Evolutionary conservation across 1,140 invertebrate species (phyloP), one percentile per base, ranked within the genome.

Genomic region (Zaprionus kolodkinae): DNA sequence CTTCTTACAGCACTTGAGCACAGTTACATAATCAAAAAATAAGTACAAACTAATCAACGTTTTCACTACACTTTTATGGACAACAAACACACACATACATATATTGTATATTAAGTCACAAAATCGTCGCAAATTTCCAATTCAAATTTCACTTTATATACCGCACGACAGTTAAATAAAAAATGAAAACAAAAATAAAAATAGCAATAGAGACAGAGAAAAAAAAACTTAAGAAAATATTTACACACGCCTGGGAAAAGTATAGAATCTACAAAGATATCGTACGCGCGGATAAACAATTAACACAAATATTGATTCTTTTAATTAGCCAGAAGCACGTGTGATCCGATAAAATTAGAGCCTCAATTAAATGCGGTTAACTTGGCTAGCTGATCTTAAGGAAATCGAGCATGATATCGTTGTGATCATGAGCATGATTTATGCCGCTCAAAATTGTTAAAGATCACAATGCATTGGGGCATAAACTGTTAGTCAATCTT

Each of bases 21-120:
- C 71, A 74, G 56, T 74, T 74, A 62, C 59, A 70, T 45, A 25
- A 50, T 56, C n/a, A n/a, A n/a, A 38, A 13, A 30, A 11, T 48
- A 15, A 43, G 27, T 21, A 33, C 27, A 27, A 54, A 57, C 15
- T 57, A n/a, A 33, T 35, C 27, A 33, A 36, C 55, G 36, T 17
- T 36, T 36, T 33, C 55, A 35, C 33, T 57, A 6, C n/a, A 57
- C 10, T 40, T 40, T 57, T 48, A 66, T 36, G 64, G 21, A 15
- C 52, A 40, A 65, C 15, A 13, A 25, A 11, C 7, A 35, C 33
- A 33, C 30, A 6, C 30, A 33, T 3, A 33, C 30, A 33, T 4
- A 6, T 3, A 33, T 7, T n/a, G n/a, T n/a, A n/a, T n/a, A n/a
- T n/a, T n/a, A n/a, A 38, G 10, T 17, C 45, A 48, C 45, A 21